Conservation (phyloP, 2,888 invertebrate species). For the Zaprionus obscuricornis region DNA sequence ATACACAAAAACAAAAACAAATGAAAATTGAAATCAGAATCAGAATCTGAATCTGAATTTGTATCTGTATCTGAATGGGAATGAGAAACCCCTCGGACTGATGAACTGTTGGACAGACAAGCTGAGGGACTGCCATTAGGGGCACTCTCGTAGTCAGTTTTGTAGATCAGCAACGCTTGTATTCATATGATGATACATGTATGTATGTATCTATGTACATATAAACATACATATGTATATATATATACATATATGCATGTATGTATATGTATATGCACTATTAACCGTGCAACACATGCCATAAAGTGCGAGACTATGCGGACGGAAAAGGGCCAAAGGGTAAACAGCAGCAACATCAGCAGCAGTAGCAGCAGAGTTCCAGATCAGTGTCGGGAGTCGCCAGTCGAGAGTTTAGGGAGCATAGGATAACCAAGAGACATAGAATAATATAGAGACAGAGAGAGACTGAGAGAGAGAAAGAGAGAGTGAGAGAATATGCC, state of each 20-base stretch:
- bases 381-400: constrained; percentile 3
- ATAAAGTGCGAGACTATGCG: constrained; percentile 24
- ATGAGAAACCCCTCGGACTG: constrained; percentile 52
- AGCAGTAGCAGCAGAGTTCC: not conserved
- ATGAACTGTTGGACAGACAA: constrained; percentile 18
- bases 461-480: no score
- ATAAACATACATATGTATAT: not conserved
- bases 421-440: no score
- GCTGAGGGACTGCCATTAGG: constrained; percentile 43
- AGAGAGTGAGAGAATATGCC: no score
- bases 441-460: no score
- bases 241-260: not conserved
- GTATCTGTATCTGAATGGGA: constrained; percentile 33
- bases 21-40: constrained; percentile 49
- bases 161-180: no score
- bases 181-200: not conserved
- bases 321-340: constrained; percentile 49
- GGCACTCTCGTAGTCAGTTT: constrained; percentile 26
- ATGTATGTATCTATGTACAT: constrained; percentile 12
- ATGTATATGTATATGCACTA: constrained; percentile 21
- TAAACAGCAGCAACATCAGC: no score
- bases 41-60: constrained; percentile 35
- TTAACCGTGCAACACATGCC: no score
- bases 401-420: not conserved
- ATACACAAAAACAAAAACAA: constrained; percentile 29